These are phyloP conservation scores for Polypedilum pembai DNA, from an alignment of 1,140 invertebrate species.

Conservation along the genomic window DNA sequence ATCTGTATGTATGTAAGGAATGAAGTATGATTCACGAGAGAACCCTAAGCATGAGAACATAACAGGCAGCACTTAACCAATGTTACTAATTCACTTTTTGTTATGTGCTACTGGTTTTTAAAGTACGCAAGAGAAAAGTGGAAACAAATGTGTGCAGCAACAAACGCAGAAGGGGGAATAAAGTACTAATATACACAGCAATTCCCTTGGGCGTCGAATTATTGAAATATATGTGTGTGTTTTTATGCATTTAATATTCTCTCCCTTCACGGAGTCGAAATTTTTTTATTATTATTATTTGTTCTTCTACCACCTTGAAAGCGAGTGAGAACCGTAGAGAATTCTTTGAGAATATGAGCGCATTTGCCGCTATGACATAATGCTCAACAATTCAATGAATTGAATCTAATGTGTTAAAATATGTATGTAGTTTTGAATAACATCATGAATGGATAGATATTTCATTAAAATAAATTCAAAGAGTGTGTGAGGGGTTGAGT, in stretches of 20 bases:
- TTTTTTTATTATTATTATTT: neutral
- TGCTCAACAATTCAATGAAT: too few relatives aligned
- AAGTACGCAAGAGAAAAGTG: neutral
- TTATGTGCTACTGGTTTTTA: conserved; percentile 28
- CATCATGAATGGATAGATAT: neutral
- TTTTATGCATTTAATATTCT: conserved; percentile 10
- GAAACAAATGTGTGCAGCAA: neutral
- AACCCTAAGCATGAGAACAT: conserved; percentile 26
- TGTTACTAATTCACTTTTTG: conserved; percentile 27
- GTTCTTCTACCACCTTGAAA: neutral
- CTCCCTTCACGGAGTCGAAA: neutral
- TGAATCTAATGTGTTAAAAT: too few relatives aligned
- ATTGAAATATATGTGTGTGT: conserved; percentile 16
- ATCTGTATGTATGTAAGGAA: neutral
- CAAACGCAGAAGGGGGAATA: neutral
- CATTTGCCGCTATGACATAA: neutral
- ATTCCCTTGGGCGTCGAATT: conserved; percentile 20
- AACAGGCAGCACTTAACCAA: conserved; percentile 23
- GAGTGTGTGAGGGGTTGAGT: neutral
- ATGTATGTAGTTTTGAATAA: neutral
- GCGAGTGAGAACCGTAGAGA: neutral
- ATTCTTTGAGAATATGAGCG: neutral
- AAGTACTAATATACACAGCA: neutral
- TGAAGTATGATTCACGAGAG: neutral
- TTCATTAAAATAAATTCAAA: neutral